phyloP scores from a whole-genome alignment of 1,140 invertebrate genomes.

The Caenorhabditis tropicalis region DNA sequence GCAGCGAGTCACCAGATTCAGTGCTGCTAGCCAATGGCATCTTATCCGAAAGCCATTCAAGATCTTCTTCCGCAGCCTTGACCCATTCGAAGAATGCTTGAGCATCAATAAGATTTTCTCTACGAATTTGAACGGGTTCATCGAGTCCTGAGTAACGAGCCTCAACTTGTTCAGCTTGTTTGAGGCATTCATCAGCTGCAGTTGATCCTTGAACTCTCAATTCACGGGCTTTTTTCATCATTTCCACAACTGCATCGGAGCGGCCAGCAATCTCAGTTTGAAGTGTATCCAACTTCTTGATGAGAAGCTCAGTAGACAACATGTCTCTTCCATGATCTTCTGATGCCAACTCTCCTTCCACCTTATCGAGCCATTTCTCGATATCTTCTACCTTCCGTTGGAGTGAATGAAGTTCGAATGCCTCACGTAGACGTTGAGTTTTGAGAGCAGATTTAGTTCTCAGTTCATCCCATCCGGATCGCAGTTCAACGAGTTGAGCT shows the following conservation, averaged over 20 bases:
- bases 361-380: constrained; percentile 86
- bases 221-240: constrained; percentile 60
- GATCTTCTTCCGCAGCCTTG: constrained; percentile 93
- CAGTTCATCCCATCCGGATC: constrained; percentile 64
- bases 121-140: constrained; percentile 86
- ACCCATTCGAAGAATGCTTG: constrained; percentile 82
- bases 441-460: constrained; percentile 64
- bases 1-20: constrained; percentile 92
- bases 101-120: constrained; percentile 88
- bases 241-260: constrained; percentile 58
- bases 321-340: constrained; percentile 84
- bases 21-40: constrained; percentile 88
- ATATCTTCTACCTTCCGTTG: constrained; percentile 86
- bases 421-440: constrained; percentile 59
- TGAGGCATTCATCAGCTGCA: constrained; percentile 79
- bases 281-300: constrained; percentile 76
- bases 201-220: constrained; percentile 51
- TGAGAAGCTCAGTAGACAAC: constrained; percentile 81
- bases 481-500: constrained; percentile 62
- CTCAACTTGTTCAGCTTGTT: constrained; percentile 74
- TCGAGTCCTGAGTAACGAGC: constrained; percentile 82
- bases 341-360: constrained; percentile 82
- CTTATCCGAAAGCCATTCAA: constrained; percentile 95
- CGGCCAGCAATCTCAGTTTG: constrained; percentile 64
- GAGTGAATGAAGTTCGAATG: constrained; percentile 81